Conservation (phyloP, 30 jellyfish, hydroid and myxozoan genomes). For the Nemopilema nomurai region DNA sequence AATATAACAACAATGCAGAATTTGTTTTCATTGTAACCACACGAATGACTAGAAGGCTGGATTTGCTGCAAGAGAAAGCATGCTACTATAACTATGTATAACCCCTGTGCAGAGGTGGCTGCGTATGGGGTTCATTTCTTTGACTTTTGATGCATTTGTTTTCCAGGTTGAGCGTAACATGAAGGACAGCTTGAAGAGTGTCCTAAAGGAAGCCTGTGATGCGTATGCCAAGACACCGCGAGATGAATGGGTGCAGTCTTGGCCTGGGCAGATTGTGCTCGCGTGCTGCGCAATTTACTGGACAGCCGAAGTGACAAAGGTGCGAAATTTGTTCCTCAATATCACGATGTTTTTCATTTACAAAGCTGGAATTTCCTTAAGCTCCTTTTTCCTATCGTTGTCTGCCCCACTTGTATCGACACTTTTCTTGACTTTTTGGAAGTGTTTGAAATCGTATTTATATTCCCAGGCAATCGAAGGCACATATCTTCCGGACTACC, state of each 20-base stretch:
- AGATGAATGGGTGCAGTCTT: conserved; percentile 61
- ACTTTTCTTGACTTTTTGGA: background rate
- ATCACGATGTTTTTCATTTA: background rate
- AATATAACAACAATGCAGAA: too few relatives aligned
- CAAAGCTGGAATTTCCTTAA: too few relatives aligned
- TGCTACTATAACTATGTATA: too few relatives aligned
- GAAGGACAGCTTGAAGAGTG: conserved; percentile 55
- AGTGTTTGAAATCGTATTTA: background rate
- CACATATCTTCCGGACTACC: conserved; percentile 7
- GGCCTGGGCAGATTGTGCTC: conserved; percentile 70
- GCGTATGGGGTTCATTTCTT: background rate
- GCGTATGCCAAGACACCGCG: conserved; percentile 39
- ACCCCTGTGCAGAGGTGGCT: too few relatives aligned
- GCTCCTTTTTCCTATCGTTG: background rate
- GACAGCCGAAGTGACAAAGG: conserved; percentile 66
- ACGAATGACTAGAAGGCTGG: too few relatives aligned
- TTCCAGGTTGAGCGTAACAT: conserved; percentile 53
- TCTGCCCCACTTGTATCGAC: background rate
- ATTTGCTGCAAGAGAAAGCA: too few relatives aligned
- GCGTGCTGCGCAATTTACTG: conserved; percentile 46
- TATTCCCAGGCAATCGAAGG: conserved; percentile 28
- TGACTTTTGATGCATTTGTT: background rate
- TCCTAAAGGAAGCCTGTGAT: conserved; percentile 35
- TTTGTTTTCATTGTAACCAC: too few relatives aligned
- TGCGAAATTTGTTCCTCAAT: background rate